Evolutionary conservation across 2,113 vertebrate species (phyloP).

Genomic region (Rhinogobius similis): DNA sequence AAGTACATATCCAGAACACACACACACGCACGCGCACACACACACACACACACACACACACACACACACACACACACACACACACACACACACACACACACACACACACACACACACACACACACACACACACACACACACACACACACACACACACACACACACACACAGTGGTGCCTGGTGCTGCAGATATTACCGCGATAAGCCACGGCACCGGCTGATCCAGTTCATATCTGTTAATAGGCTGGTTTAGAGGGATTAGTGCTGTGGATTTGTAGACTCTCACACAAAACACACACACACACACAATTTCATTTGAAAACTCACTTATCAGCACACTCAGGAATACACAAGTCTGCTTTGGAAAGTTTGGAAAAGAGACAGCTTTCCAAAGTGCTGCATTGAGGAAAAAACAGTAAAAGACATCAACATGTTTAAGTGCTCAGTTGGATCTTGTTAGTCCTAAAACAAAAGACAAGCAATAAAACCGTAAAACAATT

Average conservation of each 20-base stretch:
- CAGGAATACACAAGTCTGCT: constrained; percentile 13
- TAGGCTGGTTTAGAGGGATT: constrained; percentile 72
- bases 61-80: constrained; percentile 13
- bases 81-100: constrained; percentile 29
- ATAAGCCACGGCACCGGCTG: constrained; percentile 38
- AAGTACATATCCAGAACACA: constrained; percentile 19
- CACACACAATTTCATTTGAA: constrained; percentile 42
- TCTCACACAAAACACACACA: constrained; percentile 28
- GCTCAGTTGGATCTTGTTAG: no score
- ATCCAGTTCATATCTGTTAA: constrained; percentile 69
- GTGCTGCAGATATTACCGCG: constrained; percentile 30
- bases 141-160: constrained; percentile 29
- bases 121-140: constrained; percentile 13
- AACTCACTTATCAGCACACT: constrained; percentile 33
- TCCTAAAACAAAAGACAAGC: neutral
- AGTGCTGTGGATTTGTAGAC: constrained; percentile 60
- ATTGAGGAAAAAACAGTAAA: no score
- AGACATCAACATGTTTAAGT: no score
- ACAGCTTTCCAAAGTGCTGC: no score
- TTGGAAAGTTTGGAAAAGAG: neutral
- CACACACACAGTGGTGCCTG: constrained; percentile 7
- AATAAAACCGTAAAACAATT: neutral
- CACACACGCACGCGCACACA: constrained; percentile 14
- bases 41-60: constrained; percentile 22
- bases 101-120: constrained; percentile 19